Conservation (phyloP, 2,797 vertebrate species). For the Diplodus sargus region DNA sequence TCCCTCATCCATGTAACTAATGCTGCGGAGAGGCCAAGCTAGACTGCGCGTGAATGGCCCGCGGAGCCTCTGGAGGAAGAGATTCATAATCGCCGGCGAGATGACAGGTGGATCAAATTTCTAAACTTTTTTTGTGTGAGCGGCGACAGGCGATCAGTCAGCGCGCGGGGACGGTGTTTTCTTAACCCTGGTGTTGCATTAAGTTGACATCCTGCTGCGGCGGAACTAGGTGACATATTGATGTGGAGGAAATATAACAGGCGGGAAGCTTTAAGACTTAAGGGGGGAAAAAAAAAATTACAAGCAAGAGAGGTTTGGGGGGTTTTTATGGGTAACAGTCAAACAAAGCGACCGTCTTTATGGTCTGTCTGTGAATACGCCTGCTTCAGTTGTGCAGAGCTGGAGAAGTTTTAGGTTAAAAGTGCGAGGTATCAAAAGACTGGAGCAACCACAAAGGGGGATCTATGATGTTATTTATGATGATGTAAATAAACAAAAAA, state of each 20-base stretch:
- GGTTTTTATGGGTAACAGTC: conserved; percentile 72
- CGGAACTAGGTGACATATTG: conserved; percentile 83
- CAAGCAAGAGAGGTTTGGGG: conserved; percentile 57
- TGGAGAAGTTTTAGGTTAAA: conserved; percentile 32
- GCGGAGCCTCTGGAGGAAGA: conserved; percentile 72
- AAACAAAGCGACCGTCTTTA: conserved; percentile 76
- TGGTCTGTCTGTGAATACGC: conserved; percentile 63
- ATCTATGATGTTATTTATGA: not conserved
- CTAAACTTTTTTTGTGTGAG: conserved; percentile 80
- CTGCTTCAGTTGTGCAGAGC: conserved; percentile 31
- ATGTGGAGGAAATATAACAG: conserved; percentile 81
- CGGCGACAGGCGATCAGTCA: conserved; percentile 82
- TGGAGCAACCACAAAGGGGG: conserved; percentile 20
- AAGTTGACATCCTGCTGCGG: conserved; percentile 81
- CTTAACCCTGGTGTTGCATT: conserved; percentile 84
- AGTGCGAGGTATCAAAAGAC: conserved; percentile 28
- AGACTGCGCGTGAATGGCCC: conserved; percentile 78
- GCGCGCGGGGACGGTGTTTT: conserved; percentile 76
- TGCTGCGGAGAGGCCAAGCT: conserved; percentile 70
- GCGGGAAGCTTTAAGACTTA: conserved; percentile 76
- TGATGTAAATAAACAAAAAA: conserved; percentile 20
- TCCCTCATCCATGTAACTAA: conserved; percentile 78
- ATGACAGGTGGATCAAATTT: conserved; percentile 87
- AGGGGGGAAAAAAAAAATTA: conserved; percentile 59
- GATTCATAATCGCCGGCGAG: conserved; percentile 81